phyloP scores from a whole-genome alignment of 2,113 vertebrate species.

The Rutilus rutilus region DNA sequence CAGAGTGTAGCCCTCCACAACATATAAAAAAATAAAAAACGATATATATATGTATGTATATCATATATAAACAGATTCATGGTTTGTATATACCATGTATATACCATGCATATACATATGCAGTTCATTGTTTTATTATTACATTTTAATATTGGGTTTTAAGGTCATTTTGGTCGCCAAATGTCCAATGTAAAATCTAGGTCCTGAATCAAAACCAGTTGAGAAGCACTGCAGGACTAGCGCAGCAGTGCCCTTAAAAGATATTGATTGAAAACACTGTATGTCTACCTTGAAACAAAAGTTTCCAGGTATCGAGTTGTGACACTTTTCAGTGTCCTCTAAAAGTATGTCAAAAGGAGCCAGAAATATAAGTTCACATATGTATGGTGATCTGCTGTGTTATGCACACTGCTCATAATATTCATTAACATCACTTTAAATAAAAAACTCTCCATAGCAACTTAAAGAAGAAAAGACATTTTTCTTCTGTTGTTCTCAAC shows the following conservation, averaged over 20 bases:
- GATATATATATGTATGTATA: no score
- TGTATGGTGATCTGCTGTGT: conserved; percentile 9
- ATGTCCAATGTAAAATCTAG: conserved; percentile 4
- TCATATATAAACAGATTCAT: no score
- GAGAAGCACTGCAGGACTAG: background rate
- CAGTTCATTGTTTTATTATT: background rate
- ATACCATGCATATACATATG: no score
- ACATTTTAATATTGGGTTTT: background rate
- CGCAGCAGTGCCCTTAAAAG: conserved; percentile 19
- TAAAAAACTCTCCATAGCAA: conserved; percentile 60
- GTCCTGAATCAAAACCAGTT: background rate
- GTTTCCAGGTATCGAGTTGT: background rate
- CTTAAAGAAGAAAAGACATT: conserved; percentile 15
- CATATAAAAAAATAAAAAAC: background rate
- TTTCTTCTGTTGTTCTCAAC: background rate
- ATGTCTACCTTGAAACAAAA: conserved; percentile 30
- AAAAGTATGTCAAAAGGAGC: conserved; percentile 3
- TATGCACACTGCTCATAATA: conserved; percentile 8
- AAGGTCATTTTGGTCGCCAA: background rate
- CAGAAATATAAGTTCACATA: background rate
- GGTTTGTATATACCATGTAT: no score
- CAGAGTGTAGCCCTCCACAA: background rate
- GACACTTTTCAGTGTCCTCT: conserved; percentile 22
- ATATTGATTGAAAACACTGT: conserved; percentile 42
- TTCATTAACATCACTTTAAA: conserved; percentile 40